Base-by-base conservation (phyloP, 1,140 invertebrate species). In the Nephila pilipes region DNA sequence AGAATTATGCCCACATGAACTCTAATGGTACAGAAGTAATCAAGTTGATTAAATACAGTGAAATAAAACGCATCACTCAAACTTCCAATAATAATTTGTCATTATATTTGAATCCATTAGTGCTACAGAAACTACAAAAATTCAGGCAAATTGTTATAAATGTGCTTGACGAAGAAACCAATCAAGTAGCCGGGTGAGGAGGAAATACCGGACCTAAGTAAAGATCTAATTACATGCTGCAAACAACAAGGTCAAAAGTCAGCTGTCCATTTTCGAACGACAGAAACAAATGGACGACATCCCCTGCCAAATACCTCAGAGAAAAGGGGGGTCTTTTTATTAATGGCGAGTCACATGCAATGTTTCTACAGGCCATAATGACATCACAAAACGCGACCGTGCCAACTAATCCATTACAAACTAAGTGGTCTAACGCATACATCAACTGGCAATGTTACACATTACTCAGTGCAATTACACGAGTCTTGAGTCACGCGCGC, bases 401-500 rank as follows among this genome's bases (percentile, higher is more conserved):
- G 85, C 57, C 85, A 87, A 87, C 58, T 87, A 87, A 87, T 87
- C 85, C 85, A 87, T 87, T 87, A 87, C 85, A 87, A 36, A 87
- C 55, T 87, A 87, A 87, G 85, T 69, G 57, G 55, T 22, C 36
- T 6, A 46, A 63, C 57, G 36, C 85, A 87, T 87, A 87, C 85
- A 87, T 87, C 85, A 87, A 87, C 85, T 60, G 25, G 85, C 65
- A 75, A 75, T 75, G 65, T 75, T 75, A 18, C 65, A 79, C 36
- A 65, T 89, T 65, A 79, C 63, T 79, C 38, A 75, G 65, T 32
- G 65, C 87, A 89, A 75, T 89, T 89, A 89, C 87, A 89, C 18
- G 57, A 85, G 54, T 16, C 36, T 18, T 89, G 87, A 75, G 87
- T 75, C 65, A 75, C 65, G 87, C 87, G 36, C 38, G 29, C 10